Conservation (phyloP, 2,113 vertebrate species). For the Myotis lucifugus region DNA sequence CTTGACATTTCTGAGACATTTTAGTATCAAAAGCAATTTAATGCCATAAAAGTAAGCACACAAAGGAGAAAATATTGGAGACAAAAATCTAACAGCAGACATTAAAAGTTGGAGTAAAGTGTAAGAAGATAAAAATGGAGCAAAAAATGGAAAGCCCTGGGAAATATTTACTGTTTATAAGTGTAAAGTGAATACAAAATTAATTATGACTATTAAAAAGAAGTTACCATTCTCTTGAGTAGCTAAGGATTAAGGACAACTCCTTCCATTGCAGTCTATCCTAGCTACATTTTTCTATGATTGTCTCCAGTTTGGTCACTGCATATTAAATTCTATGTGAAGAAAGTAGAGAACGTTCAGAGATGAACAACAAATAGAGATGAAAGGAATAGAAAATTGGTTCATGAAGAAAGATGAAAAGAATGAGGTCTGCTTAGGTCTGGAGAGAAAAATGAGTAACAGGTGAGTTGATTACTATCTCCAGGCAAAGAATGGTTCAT, state of each 20-base stretch:
- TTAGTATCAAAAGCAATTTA: conserved; percentile 44
- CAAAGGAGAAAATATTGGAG: conserved; percentile 18
- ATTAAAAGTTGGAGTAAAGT: conserved; percentile 19
- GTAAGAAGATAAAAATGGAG: neutral
- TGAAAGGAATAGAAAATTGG: conserved; percentile 50
- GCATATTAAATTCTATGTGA: conserved; percentile 42
- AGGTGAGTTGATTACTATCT: conserved; percentile 18
- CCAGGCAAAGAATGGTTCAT: neutral
- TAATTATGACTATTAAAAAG: neutral
- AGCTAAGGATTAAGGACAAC: neutral
- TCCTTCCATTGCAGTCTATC: neutral
- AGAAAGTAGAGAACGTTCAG: conserved; percentile 13
- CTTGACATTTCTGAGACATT: conserved; percentile 49
- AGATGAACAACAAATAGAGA: conserved; percentile 52
- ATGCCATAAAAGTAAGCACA: neutral
- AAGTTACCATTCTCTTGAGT: neutral
- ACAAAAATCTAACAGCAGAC: conserved; percentile 16
- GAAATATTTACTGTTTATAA: conserved; percentile 35
- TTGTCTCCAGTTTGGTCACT: neutral
- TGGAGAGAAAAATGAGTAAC: conserved; percentile 28
- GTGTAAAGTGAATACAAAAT: neutral
- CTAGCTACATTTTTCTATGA: conserved; percentile 16
- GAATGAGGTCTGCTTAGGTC: neutral
- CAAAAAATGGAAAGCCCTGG: neutral
- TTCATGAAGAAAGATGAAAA: conserved; percentile 61